These are phyloP conservation scores for Trisateles emortualis DNA, from an alignment of 2,888 invertebrate species.

Conservation along the genomic window DNA sequence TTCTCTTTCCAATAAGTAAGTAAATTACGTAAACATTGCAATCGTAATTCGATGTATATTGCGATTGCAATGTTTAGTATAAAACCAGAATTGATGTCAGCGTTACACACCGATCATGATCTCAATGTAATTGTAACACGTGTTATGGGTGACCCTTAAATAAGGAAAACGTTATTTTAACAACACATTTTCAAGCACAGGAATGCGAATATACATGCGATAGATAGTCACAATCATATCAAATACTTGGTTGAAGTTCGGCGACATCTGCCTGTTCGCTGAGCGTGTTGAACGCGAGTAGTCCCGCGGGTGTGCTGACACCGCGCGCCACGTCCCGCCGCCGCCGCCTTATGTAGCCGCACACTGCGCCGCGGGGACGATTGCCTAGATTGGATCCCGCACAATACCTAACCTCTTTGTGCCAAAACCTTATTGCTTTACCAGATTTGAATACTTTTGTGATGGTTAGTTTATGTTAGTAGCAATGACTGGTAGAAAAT, in stretches of 20 bases:
- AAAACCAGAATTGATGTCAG: no score
- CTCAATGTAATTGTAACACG: no score
- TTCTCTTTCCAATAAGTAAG: no score
- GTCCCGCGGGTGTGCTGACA: conserved; percentile 34
- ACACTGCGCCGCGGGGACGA: conserved; percentile 43
- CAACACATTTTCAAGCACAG: no score
- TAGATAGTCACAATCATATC: neutral
- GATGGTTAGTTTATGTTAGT: neutral
- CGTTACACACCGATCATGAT: no score
- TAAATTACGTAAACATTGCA: no score
- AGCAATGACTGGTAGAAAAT: neutral
- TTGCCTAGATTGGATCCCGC: conserved; percentile 53
- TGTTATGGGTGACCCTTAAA: no score
- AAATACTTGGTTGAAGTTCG: neutral
- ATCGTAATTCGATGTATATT: no score
- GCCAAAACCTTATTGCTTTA: conserved; percentile 25
- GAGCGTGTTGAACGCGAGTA: conserved; percentile 7
- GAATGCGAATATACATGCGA: neutral
- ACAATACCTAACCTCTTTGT: conserved; percentile 22
- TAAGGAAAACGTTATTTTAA: no score
- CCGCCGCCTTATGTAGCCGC: conserved; percentile 26
- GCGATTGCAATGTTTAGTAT: no score
- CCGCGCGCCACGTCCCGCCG: conserved; percentile 9
- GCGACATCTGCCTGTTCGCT: neutral
- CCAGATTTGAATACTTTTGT: conserved; percentile 39